Evolutionary conservation across 2,888 invertebrate genomes (phyloP), one percentile per base, ranked within the genome.

Genomic region (Andrena flavipes): DNA sequence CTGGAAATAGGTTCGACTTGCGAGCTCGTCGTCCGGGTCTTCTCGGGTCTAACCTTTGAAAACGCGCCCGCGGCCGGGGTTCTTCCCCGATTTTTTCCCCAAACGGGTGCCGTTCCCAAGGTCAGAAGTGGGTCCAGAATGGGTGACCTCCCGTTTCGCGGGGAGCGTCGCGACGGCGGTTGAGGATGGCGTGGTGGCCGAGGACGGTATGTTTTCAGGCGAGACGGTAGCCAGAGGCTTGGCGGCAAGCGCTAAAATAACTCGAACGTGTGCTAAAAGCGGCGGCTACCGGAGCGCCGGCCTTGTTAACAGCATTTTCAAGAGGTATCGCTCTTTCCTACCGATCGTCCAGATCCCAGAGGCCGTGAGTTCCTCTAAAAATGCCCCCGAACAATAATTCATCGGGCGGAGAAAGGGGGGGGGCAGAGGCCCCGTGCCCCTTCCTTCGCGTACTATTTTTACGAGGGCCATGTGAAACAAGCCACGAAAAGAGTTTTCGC

Each of bases 221-320:
- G 85, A 86, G 89, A 88, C 86, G 86, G 83, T 89, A 89, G 85
- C 76, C 84, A 90, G 91, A 90, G 91, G 88, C 86, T 87, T 90
- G 88, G 90, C 87, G 89, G 92, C 91, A 89, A 91, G 90, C 81
- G 92, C 91, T 88, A 93, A 93, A 93, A 93, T 93, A 93, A 92
- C 93, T 90, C 87, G 88, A 91, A 90, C 89, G 90, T 91, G 92
- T 91, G 93, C 93, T 93, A 93, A 93, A 93, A 91, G 91, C 90
- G 91, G 91, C 90, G 90, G 90, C 92, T 89, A 90, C 89, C 90
- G 86, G 91, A 91, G 90, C 88, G 89, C 91, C 90, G 91, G 88
- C 89, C 90, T 88, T 89, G 90, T 88, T 87, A 70, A 84, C 89
- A 82, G 84, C 79, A 85, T 69, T 72, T 86, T 85, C 72, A 79